Base-by-base conservation (phyloP, 2,797 vertebrate species). In the Cephalopachus bancanus region DNA sequence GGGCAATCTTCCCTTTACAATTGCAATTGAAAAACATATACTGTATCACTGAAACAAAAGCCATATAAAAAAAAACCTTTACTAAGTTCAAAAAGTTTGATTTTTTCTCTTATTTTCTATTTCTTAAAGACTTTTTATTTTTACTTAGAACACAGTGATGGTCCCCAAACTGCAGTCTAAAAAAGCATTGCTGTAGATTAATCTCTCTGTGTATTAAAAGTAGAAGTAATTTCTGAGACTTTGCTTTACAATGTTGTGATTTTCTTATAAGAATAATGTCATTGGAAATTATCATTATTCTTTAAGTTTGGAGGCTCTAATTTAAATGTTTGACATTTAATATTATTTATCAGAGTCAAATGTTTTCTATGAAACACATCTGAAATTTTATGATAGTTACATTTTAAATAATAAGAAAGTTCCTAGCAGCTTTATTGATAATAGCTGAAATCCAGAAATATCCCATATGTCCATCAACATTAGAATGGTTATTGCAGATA, bases 391-490 rank as follows among this genome's bases (percentile, higher is more conserved):
- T 59, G 87, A 83, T n/a, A 65, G 75, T 74, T 79, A 17, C 90
- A 30, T 62, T 33, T 87, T 94, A 44, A 92, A 92, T 83, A 65
- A 59, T 59, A 69, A 84, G 78, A 57, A 89, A 74, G 37, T 92
- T 79, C 60, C 30, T 14, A 9, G 53, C 8, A 37, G 22, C 10
- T 51, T 86, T 89, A 44, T 84, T 64, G 22, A 33, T 60, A 60
- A 57, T 10, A 72, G 51, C 14, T 49, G 22, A 59, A 91, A 86
- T 17, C 51, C 57, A 57, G 20, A 79, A 96, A 55, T 9, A 85
- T 20, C 51, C 16, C 16, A 67, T 44, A 78, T 60, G 20, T 65
- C 83, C 55, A 33, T 79, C 30, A 24, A 24, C 15, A 80, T 28
- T 28, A 84, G 44, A 81, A 49, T 53, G 51, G 14, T 9, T 81